Base-by-base conservation (phyloP, 1,140 invertebrate genomes). In the Orussus abietinus region DNA sequence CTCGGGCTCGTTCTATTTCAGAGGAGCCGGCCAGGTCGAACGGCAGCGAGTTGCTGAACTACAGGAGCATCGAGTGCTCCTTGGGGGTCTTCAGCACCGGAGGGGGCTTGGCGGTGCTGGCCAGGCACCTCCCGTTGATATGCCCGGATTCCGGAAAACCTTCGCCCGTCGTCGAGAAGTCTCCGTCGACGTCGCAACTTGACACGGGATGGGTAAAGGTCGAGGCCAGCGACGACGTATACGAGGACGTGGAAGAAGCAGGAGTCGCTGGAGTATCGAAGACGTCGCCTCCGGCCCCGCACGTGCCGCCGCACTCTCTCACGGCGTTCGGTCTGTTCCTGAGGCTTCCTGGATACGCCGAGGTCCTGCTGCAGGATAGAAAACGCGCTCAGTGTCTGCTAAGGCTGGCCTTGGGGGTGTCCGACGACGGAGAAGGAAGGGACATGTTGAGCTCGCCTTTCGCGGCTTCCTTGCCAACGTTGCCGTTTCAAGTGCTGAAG, bases 271-370 rank as follows among this genome's bases (percentile, higher is more conserved):
- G 55, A 50, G 47, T 10, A 45, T 57, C 69, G 2, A 63, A 62
- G 44, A 55, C 72, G 1, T 56, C 70, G 2, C 64, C 72, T 15
- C 75, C 70, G 33, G 47, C 70, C 31, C 61, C 73, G 15, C 63
- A 80, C 51, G 86, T 95, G 19, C 91, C 92, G 3, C 84, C 88
- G 13, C 91, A 95, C 71, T 92, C 90, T 17, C 75, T 96, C 18
- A 85, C 89, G 6, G 91, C 92, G 2, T 92, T 96, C 64, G 89
- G 89, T 4, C 69, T 94, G 10, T 91, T 96, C 58, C 73, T 96
- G 5, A 47, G 90, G 30, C 69, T 96, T 41, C 90, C 90, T 0
- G 86, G 90, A 4, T 96, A 94, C 66, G 90, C 91, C 1, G 89
- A 91, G 62, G 86, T 91, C 3, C 59, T 96, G 18, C 72, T 95